A percentile compares a stretch with the other conserved stretches of the same genome.
Evolutionary conservation across 2,113 vertebrate species (phyloP).

Genomic region (Paraplagusia blochii): DNA sequence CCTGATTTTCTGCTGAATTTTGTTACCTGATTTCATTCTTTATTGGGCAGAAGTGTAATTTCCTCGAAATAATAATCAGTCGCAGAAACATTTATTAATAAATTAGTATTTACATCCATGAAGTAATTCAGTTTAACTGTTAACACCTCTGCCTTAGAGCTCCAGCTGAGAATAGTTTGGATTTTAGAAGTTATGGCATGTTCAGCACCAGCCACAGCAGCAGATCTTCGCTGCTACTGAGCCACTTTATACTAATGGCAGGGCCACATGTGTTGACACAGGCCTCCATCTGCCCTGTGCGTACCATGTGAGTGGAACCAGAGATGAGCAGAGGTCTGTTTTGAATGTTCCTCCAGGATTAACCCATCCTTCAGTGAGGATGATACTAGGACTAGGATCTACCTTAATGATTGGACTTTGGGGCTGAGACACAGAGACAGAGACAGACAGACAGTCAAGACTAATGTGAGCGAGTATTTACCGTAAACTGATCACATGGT

Average conservation of each 20-base stretch:
- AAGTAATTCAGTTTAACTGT: too few relatives aligned
- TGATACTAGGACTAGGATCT: slow-evolving; percentile 64
- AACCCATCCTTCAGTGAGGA: slow-evolving; percentile 62
- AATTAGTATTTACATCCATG: too few relatives aligned
- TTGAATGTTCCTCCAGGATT: slow-evolving; percentile 69
- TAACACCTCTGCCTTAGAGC: too few relatives aligned
- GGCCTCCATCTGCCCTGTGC: slow-evolving; percentile 41
- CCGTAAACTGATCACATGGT: slow-evolving; percentile 70
- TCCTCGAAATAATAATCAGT: too few relatives aligned
- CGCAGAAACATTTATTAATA: too few relatives aligned
- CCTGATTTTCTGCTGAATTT: too few relatives aligned
- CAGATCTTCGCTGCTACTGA: slow-evolving; percentile 4
- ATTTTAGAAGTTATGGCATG: background rate
- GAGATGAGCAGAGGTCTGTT: slow-evolving; percentile 62
- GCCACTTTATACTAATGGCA: slow-evolving; percentile 21
- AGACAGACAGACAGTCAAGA: too few relatives aligned
- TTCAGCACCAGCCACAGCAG: slow-evolving; percentile 2
- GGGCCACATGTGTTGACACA: slow-evolving; percentile 52
- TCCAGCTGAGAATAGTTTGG: too few relatives aligned
- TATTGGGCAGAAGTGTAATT: too few relatives aligned
- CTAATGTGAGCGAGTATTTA: slow-evolving; percentile 62
- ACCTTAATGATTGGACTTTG: slow-evolving; percentile 68
- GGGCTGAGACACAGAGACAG: slow-evolving; percentile 58
- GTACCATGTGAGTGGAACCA: slow-evolving; percentile 29
- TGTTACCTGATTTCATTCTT: too few relatives aligned